A percentile compares a stretch with the other conserved stretches of the same genome.
Conservation (phyloP, 2,888 invertebrate genomes). For the Drosophila algonquin region DNA sequence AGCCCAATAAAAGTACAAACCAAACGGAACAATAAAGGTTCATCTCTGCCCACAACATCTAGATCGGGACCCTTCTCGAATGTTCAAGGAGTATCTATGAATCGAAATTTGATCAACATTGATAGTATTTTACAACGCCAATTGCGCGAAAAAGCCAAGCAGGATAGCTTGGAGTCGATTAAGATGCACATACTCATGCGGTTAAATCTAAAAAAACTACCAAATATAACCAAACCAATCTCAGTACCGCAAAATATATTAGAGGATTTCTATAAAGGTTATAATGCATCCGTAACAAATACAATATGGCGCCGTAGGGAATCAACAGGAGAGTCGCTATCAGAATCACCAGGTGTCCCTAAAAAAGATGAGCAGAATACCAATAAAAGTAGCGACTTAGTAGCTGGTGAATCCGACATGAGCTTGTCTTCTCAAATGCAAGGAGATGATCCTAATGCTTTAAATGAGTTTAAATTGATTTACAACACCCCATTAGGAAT, state of each 20-base stretch:
- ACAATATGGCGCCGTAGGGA: slow-evolving; percentile 18
- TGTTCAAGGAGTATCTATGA: slow-evolving; percentile 54
- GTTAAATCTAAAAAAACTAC: slow-evolving; percentile 87
- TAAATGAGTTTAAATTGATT: slow-evolving; percentile 36
- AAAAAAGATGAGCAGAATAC: slow-evolving; percentile 8
- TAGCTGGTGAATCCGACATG: slow-evolving; percentile 2
- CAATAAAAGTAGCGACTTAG: neutral
- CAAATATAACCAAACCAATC: slow-evolving; percentile 87
- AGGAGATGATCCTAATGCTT: slow-evolving; percentile 61
- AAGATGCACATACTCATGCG: slow-evolving; percentile 88
- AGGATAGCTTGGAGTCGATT: slow-evolving; percentile 87
- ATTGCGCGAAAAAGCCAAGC: slow-evolving; percentile 86
- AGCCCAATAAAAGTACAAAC: slow-evolving; percentile 23
- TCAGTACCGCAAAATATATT: slow-evolving; percentile 86
- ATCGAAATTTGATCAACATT: slow-evolving; percentile 65
- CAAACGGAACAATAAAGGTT: slow-evolving; percentile 1
- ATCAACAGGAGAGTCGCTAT: neutral
- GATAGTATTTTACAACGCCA: slow-evolving; percentile 78
- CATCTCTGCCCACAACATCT: slow-evolving; percentile 1
- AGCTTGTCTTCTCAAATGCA: slow-evolving; percentile 65
- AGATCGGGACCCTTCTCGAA: neutral
- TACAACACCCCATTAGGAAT: slow-evolving; percentile 27
- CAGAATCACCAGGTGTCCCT: neutral
- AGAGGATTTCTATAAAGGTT: slow-evolving; percentile 83
- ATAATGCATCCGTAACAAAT: slow-evolving; percentile 54